Base-by-base conservation (phyloP, 1,140 invertebrate species). In the Wasmannia auropunctata region DNA sequence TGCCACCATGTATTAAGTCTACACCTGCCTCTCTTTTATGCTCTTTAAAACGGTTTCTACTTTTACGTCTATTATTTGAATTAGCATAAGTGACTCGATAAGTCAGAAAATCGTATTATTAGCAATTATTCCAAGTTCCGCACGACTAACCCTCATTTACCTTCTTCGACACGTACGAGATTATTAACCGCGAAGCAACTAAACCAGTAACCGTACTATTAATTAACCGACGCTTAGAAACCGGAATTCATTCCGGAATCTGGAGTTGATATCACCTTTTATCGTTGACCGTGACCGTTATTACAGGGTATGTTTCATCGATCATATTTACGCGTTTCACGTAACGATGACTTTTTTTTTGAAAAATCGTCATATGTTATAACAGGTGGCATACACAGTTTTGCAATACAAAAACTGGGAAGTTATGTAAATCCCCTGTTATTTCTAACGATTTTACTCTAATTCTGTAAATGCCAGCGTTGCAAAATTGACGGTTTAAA, bases 141-240 rank as follows among this genome's bases (percentile, higher is more conserved):
- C 77, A 72, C 87, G 77, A 90, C 75, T 88, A 81, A 85, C 54
- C 69, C 69, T 85, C 69, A 87, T 87, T 89, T 87, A 86, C 85
- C 87, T 72, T 83, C 77, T 87, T 88, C 88, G 87, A 89, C 58
- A 67, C 69, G 34, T 63, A 49, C 76, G 77, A 60, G 88, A 89
- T 83, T 90, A 90, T 89, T 88, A 89, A 69, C 84, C 77, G 87
- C 34, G 85, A 83, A 89, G 76, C 83, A 58, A 89, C 56, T 76
- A 70, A 89, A 84, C 87, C 74, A 89, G 88, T 89, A 86, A 90
- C 72, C 85, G 88, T 89, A 81, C 79, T 88, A 90, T 90, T 89
- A 90, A 90, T 90, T 90, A 86, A 80, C 74, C 67, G 77, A 89
- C 88, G 88, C 79, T 86, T 89, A 90, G 88, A 90, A 90, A 90